Evolutionary conservation across 2,888 invertebrate species (phyloP).

Genomic region (Stegophylla sp.): DNA sequence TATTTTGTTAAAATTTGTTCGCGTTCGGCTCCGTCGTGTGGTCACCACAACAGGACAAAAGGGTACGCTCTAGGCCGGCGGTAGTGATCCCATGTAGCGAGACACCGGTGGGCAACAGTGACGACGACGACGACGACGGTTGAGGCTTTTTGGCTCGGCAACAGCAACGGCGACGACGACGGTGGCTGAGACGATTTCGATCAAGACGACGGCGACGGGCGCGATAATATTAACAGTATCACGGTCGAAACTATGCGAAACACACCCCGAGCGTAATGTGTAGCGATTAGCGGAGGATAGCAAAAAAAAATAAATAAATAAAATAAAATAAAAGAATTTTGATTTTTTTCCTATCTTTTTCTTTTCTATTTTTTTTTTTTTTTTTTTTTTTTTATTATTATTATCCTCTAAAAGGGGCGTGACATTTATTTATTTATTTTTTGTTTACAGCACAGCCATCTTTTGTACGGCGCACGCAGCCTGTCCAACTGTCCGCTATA

Average conservation of each 20-base stretch:
- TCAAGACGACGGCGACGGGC: background rate
- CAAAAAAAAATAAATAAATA: slow-evolving; percentile 25
- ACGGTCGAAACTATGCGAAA: slow-evolving; percentile 27
- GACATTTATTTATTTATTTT: slow-evolving; percentile 59
- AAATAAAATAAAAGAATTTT: slow-evolving; percentile 33
- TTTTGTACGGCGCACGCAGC: slow-evolving; percentile 58
- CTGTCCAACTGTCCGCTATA: slow-evolving; percentile 56
- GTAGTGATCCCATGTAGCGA: slow-evolving; percentile 2
- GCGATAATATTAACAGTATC: slow-evolving; percentile 1
- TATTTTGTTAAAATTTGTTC: background rate
- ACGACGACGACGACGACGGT: background rate
- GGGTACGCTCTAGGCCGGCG: slow-evolving; percentile 9
- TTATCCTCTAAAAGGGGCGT: slow-evolving; percentile 56
- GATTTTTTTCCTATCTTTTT: slow-evolving; percentile 38
- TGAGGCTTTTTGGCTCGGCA: no score
- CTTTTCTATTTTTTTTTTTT: slow-evolving; percentile 34
- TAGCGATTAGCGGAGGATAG: slow-evolving; percentile 31
- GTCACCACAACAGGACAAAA: slow-evolving; percentile 31
- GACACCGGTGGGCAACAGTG: background rate
- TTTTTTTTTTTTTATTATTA: slow-evolving; percentile 43
- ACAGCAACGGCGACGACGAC: background rate
- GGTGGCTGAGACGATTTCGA: background rate
- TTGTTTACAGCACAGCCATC: slow-evolving; percentile 59
- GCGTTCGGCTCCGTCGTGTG: slow-evolving; percentile 31
- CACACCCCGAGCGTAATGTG: slow-evolving; percentile 43